Evolutionary conservation across 1,140 invertebrate genomes (phyloP), one percentile per base, ranked within the genome.

Genomic region (Bombus huntii): DNA sequence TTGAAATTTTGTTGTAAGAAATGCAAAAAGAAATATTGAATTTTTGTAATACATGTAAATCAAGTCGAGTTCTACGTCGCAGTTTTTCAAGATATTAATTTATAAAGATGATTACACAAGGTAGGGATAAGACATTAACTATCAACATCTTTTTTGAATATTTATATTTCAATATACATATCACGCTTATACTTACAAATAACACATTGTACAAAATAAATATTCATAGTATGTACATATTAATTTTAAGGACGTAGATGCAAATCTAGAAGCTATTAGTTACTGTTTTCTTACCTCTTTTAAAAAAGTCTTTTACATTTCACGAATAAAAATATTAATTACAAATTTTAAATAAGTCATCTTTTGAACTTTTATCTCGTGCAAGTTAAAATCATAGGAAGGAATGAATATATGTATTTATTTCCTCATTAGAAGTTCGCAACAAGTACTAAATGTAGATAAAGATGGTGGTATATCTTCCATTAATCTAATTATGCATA

Each of bases 391-490:
- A 59, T 37, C 25, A 44, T 68, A 66, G 39, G n/a, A 73, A 72
- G 2, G 6, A 37, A 86, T 37, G 37, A n/a, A 70, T 77, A 2
- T 22, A 53, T 22, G 6, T 53, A 88, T 83, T 94, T 79, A 93
- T 90, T 92, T 92, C 78, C 85, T 91, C 73, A 91, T 86, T 73
- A 95, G 80, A 13, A 93, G 53, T 62, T 94, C 82, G 39, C 94
- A 92, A 87, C 93, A 94, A 87, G 89, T 94, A 42, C 93, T 92
- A 79, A 94, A 95, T 8, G 94, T 95, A 22, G 92, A 92, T 57
- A 95, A 90, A 66, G 92, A 92, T 47, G 93, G 86, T 25, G 95
- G 94, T 81, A 95, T 92, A 31, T 84, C 89, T 39, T 93, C 90
- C 65, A 94, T 87, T 76, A 94, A 92, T 91, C 92, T 94, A 74